Evolutionary conservation across 1,140 invertebrate species (phyloP), one percentile per base, ranked within the genome.

Genomic region (Pentalonia nigronervosa): DNA sequence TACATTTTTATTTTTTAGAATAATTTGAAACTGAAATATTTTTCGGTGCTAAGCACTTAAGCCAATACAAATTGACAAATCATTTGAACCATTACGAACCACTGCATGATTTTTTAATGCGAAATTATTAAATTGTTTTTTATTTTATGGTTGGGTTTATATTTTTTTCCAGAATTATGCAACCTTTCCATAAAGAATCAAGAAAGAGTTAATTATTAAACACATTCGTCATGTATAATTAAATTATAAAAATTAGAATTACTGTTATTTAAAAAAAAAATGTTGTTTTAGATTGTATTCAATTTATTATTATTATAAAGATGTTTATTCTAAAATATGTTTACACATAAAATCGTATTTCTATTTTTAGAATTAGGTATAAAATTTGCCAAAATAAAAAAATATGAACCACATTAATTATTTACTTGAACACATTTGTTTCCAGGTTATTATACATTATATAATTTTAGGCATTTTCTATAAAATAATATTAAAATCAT

Each of bases 301-400:
- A 45, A 11, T 84, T 86, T 86, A 30, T 86, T 45, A 47, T 30
- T 50, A 88, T 45, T 87, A 20, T 76, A 25, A 34, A 48, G 2
- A 88, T 9, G 47, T n/a, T 88, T 88, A 88, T 88, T 88, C 14
- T 17, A 36, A 53, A 89, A 89, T 36, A 9, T 53, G 34, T 89
- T 53, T 53, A 36, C 87, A 36, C n/a, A 11, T n/a, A 53, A 89
- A 53, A 89, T 88, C n/a, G 47, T 89, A 36, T 53, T 34, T 89
- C 34, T 53, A 89, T 50, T 89, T 45, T 89, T 53, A 41, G 41
- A 41, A 45, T 53, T 88, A 3, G 17, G 7, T 48, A n/a, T 21
- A 50, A 21, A 88, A 88, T 50, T 17, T 48, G 17, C 30, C 47
- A 45, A 45, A 41, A 11, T 25, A 86, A 30, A 86, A 86, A 86